Conservation (phyloP, 2,888 invertebrate genomes). For the Drosophila borealis region DNA sequence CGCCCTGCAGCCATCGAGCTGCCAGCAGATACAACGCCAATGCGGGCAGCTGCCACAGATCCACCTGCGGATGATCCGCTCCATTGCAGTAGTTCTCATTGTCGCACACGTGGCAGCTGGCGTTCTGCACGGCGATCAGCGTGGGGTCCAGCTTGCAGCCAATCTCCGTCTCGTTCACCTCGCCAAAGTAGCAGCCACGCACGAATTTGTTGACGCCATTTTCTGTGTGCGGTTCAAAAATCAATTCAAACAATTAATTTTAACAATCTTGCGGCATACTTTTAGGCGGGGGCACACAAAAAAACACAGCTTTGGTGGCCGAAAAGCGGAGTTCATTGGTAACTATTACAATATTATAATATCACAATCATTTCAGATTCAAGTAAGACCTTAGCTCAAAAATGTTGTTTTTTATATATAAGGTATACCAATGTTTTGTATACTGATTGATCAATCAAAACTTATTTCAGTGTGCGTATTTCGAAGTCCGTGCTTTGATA, state of each 20-base stretch:
- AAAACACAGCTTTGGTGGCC: not conserved
- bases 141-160: constrained; percentile 79
- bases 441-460: no score
- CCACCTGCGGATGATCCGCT: constrained; percentile 26
- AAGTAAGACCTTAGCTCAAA: no score
- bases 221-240: constrained; percentile 59
- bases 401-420: no score
- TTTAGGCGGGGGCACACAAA: constrained; percentile 42
- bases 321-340: not conserved
- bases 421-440: no score
- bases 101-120: constrained; percentile 76
- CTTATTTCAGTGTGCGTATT: no score
- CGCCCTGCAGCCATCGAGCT: constrained; percentile 21
- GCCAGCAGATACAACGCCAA: constrained; percentile 28
- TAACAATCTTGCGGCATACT: constrained; percentile 50
- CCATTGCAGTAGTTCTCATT: constrained; percentile 76
- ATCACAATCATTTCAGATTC: no score
- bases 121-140: constrained; percentile 60
- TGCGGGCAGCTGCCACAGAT: constrained; percentile 33
- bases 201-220: constrained; percentile 69
- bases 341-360: no score
- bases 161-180: constrained; percentile 74
- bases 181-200: constrained; percentile 80
- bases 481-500: no score
- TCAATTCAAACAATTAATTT: constrained; percentile 18